A percentile compares a stretch with the other conserved stretches of the same genome.
phyloP scores from a whole-genome alignment of 1,140 invertebrate species.

The Dendroctonus valens region DNA sequence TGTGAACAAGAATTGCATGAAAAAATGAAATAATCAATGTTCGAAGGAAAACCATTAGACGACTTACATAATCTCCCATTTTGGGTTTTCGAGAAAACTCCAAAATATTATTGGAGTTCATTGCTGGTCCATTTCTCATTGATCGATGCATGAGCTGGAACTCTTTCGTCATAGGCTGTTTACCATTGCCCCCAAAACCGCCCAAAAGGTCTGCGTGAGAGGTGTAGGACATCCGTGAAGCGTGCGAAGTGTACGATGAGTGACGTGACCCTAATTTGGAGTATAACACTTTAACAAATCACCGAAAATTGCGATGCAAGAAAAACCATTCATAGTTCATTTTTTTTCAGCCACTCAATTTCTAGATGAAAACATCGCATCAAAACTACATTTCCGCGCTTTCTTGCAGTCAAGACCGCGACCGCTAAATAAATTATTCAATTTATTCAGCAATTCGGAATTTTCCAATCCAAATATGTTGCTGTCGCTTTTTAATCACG shows the following conservation, averaged over 20 bases:
- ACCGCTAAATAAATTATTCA: too few species aligned
- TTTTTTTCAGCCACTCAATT: not conserved
- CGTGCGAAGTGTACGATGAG: conserved; percentile 92
- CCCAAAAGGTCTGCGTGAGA: conserved; percentile 87
- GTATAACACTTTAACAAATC: conserved; percentile 16
- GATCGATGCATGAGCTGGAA: conserved; percentile 74
- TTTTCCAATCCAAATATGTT: too few species aligned
- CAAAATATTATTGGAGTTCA: conserved; percentile 57
- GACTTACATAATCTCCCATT: conserved; percentile 67
- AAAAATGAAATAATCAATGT: not conserved
- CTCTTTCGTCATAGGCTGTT: conserved; percentile 75
- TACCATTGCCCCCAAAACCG: conserved; percentile 64
- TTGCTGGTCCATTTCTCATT: conserved; percentile 63
- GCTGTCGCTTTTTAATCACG: too few species aligned
- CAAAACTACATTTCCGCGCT: too few species aligned
- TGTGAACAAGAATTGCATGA: conserved; percentile 21
- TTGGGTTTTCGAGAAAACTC: conserved; percentile 69
- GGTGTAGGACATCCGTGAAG: conserved; percentile 87
- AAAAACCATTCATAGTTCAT: conserved; percentile 3
- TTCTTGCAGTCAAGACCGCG: too few species aligned
- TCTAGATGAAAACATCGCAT: too few species aligned
- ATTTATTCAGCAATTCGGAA: too few species aligned
- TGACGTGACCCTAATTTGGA: conserved; percentile 70
- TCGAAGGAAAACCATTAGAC: not conserved
- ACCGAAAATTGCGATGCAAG: not conserved